Base-by-base conservation (phyloP, 1,140 invertebrate genomes). In the Dinoponera quadriceps region DNA sequence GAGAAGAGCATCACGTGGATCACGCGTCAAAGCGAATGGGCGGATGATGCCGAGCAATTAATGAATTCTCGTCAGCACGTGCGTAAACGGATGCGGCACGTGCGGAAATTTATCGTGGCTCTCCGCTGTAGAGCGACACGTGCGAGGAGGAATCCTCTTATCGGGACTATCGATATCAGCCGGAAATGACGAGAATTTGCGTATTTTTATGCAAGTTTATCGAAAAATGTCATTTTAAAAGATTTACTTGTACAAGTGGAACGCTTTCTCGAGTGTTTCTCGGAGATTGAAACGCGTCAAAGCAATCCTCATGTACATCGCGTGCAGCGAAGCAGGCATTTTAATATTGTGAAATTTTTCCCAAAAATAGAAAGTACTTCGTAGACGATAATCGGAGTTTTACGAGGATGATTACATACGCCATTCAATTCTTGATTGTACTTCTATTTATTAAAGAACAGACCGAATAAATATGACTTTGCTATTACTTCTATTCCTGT, bases 21-120 rank as follows among this genome's bases (percentile, higher is more conserved):
- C 85, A 77, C 83, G 83, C 77, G 85, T 68, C 75, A 20, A 38
- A 63, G 55, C 55, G 65, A 59, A 78, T 48, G 49, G 20, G 49
- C 75, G 55, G 44, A 11, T 57, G 18, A 55, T 55, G 69, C 49
- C 68, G 54, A 62, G 72, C 62, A 83, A 88, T 88, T 88, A 88
- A 88, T 88, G 73, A 75, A 88, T 85, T 85, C 66, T 33, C 16
- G 54, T 20, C 82, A 54, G 83, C 87, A 88, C 87, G 87, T 88
- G 87, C 68, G 86, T 81, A 51, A 78, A 85, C 57, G 72, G 44
- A 87, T 55, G n/a, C n/a, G 83, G 9, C 87, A 73, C 83, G 86
- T 82, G 83, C 83, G 49, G 49, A 16, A 33, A 80, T 83, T 78
- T 20, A 51, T 25, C 51, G 29, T 16, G 18, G n/a, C 33, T 59